Conservation (phyloP, 2,888 invertebrate genomes). For the Cabera pusaria region DNA sequence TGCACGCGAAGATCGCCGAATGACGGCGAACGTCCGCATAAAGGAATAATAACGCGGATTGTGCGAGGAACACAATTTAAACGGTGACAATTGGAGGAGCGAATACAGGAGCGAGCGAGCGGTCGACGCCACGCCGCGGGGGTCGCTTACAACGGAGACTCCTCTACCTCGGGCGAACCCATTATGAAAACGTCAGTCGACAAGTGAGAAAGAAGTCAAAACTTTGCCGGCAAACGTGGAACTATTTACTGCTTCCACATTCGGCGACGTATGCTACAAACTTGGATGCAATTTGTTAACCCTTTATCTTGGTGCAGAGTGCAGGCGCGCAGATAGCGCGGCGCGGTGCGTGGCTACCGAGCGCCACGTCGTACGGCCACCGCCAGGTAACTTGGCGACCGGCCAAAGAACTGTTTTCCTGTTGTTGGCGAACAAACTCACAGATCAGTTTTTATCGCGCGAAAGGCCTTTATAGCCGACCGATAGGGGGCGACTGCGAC, state of each 20-base stretch:
- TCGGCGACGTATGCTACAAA: conserved; percentile 72
- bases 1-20: conserved; percentile 42
- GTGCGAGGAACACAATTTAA: conserved; percentile 70
- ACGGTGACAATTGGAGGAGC: conserved; percentile 65
- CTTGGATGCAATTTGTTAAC: conserved; percentile 78
- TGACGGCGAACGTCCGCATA: conserved; percentile 41
- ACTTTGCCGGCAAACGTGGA: conserved; percentile 70
- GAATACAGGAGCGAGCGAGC: conserved; percentile 50
- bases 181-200: conserved; percentile 69
- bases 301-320: conserved; percentile 67
- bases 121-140: conserved; percentile 49
- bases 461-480: conserved; percentile 81
- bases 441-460: conserved; percentile 84
- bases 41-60: conserved; percentile 70
- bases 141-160: conserved; percentile 50
- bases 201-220: conserved; percentile 75
- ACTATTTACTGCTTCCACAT: conserved; percentile 75
- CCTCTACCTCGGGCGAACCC: conserved; percentile 52
- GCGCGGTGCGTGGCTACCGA: conserved; percentile 36
- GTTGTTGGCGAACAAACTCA: conserved; percentile 77
- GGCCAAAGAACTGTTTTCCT: conserved; percentile 81
- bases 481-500: conserved; percentile 65
- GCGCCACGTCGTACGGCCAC: conserved; percentile 41
- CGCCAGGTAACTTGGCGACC: conserved; percentile 74
- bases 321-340: conserved; percentile 39